phyloP scores from a whole-genome alignment of 2,888 invertebrate genomes.

The Phania funesta region DNA sequence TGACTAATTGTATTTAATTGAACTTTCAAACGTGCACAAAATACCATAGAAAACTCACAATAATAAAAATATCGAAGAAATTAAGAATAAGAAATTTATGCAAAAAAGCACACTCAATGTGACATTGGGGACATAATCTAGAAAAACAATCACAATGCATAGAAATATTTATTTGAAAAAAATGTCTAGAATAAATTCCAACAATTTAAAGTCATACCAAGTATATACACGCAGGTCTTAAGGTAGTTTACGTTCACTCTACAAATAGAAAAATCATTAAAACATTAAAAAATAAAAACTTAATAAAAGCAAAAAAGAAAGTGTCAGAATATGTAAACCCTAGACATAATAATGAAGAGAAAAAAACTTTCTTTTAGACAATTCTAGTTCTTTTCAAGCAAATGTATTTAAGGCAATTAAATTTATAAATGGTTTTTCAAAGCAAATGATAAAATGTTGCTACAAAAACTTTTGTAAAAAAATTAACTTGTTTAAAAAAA shows the following conservation, averaged over 20 bases:
- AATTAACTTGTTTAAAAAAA: neutral
- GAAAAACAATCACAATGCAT: conserved; percentile 18
- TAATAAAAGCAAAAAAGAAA: conserved; percentile 37
- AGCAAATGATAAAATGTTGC: neutral
- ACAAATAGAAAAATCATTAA: neutral
- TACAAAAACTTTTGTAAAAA: neutral
- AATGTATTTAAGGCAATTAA: neutral
- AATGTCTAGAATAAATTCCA: conserved; percentile 9
- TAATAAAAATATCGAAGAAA: conserved; percentile 28
- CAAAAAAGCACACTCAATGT: neutral
- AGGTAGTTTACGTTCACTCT: conserved; percentile 34
- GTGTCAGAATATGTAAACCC: conserved; percentile 47
- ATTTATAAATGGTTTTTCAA: neutral
- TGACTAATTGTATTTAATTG: conserved; percentile 63
- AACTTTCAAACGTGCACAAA: conserved; percentile 53
- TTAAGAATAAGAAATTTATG: conserved; percentile 29
- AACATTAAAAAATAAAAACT: neutral
- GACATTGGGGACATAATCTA: conserved; percentile 62
- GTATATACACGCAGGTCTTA: conserved; percentile 5
- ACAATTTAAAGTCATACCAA: conserved; percentile 6
- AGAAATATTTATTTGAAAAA: conserved; percentile 2
- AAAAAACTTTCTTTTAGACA: conserved; percentile 21
- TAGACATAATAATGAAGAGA: neutral
- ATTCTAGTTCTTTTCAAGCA: conserved; percentile 1
- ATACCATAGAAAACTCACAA: conserved; percentile 19